Base-by-base conservation (phyloP, 2,888 invertebrate genomes). In the Xanthia togata region DNA sequence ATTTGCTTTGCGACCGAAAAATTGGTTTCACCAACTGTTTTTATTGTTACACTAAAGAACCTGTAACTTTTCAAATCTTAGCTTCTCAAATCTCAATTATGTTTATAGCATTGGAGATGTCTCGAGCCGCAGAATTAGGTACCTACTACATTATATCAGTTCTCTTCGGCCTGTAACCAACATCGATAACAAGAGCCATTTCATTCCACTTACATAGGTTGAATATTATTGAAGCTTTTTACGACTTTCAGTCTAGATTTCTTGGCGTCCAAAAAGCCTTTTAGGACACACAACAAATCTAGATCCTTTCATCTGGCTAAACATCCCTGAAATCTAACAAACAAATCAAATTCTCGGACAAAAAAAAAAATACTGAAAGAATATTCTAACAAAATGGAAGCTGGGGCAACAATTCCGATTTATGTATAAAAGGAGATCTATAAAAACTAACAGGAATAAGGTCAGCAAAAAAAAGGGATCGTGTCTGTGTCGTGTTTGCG, bases 391-490 rank as follows among this genome's bases (percentile, higher is more conserved):
- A 63, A 74, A 67, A 74, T 60, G 47, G n/a, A 38, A 44, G 9
- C 64, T 12, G 17, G 17, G 44, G 4, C 23, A 76, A 76, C 68
- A 64, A 69, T 86, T 77, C 47, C 53, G 63, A 76, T 77, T 57
- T 77, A 65, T 72, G 14, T 64, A 59, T 35, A 65, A 73, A 72
- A 69, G n/a, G 63, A 60, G 31, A 73, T 38, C 67, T 57, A 83
- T 72, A 77, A 83, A 83, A 86, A 78, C 87, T 71, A 79, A 53
- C 68, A 73, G 26, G 38, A 78, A 79, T 76, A 81, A 76, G 76
- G 81, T 86, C 81, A 83, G 79, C 79, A 74, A 77, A 80, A 86
- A 76, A 76, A 78, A 79, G 31, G 50, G 63, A 60, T 71, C 78
- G 17, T 63, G 70, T 71, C 68, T 55, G 67, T 41, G 70, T 62